Base-by-base conservation (phyloP, 2,113 vertebrate species). In the Lagopus leucura region DNA sequence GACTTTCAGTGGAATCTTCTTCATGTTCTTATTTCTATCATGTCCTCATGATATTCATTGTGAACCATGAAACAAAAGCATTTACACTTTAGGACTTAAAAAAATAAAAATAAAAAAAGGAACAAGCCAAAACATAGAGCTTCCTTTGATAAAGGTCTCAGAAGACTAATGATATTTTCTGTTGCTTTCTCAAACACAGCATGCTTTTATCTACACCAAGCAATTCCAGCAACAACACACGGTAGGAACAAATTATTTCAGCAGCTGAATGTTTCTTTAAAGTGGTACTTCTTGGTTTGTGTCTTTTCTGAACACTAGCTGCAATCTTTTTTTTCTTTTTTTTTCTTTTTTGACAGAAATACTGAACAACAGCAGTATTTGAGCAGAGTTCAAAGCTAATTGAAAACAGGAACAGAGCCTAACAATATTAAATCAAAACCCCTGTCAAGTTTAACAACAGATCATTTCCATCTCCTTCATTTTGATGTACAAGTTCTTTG, bases 51-150 rank as follows among this genome's bases (percentile, higher is more conserved):
- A 9, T 30, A 24, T 42, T 66, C 42, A 8, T 42, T 43, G 70
- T 43, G 66, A 78, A 30, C 17, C 15, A 71, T 2, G 4, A 55
- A 90, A 36, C 17, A 79, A 71, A 87, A 54, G 12, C 34, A 78
- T 20, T 11, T 21, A 2, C 0, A 0, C 17, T 85, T 64, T 60
- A 2, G 0, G 24, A 52, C 7, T 47, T 65, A 14, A 8, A n/a
- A 70, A 45, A 8, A 52, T 22, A 61, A 6, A 22, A 12, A 12
- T 7, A 13, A 16, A 40, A 18, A 34, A 60, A 64, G 61, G 38
- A 57, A 57, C 13, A 38, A 55, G 3, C 14, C 15, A 34, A 90
- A 88, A 50, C 12, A 73, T 27, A 60, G 20, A 50, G 6, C 16
- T 63, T 75, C 30, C 9, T 2, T 17, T 0, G 13, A 47, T 67